A percentile compares a stretch with the other conserved stretches of the same genome.
Conservation (phyloP, 2,888 invertebrate genomes). For the Morinoia aosen region DNA sequence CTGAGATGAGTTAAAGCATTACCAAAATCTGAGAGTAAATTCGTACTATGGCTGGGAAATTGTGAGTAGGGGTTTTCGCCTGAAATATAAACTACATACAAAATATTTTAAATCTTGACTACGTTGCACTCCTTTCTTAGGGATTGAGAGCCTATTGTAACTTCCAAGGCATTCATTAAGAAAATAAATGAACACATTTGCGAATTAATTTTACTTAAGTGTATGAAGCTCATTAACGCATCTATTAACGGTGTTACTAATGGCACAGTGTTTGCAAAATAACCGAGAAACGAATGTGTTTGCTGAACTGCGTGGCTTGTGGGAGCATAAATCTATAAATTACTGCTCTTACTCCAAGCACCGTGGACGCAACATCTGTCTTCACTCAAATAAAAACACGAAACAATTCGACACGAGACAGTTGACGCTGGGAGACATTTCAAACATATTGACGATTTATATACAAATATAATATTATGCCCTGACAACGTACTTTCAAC, state of each 20-base stretch:
- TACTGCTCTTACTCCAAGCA: background rate
- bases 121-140: background rate
- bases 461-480: no score
- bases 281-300: background rate
- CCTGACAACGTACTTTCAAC: background rate
- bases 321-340: background rate
- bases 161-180: background rate
- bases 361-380: background rate
- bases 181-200: background rate
- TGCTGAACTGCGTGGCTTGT: background rate
- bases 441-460: background rate
- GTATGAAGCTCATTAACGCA: background rate
- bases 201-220: background rate
- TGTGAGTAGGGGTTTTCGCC: background rate
- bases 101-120: background rate
- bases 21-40: background rate
- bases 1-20: background rate
- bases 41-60: background rate
- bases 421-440: background rate
- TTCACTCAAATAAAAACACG: background rate
- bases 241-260: background rate
- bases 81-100: background rate
- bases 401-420: background rate
- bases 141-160: background rate
- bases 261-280: background rate